Conservation (phyloP, 2,797 vertebrate genomes). For the Pristis pectinata region DNA sequence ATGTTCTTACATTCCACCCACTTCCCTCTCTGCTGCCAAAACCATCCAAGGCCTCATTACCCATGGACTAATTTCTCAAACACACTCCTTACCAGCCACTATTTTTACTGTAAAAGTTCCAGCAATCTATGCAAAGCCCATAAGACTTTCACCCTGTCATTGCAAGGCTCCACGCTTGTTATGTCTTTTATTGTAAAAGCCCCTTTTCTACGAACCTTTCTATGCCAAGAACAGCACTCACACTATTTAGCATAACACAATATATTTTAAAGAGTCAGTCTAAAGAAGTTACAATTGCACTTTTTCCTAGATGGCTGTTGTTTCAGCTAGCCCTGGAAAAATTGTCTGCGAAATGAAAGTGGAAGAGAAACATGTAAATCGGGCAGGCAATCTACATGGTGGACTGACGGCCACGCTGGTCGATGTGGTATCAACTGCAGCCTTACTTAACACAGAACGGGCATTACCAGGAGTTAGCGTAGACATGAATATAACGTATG, state of each 20-base stretch:
- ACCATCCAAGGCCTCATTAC: too few species aligned
- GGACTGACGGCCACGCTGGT: slow-evolving; percentile 85
- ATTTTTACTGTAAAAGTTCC: too few species aligned
- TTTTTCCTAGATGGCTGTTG: slow-evolving; percentile 64
- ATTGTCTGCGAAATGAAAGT: slow-evolving; percentile 86
- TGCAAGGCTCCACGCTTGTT: too few species aligned
- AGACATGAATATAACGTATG: slow-evolving; percentile 95
- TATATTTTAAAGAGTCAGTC: background rate
- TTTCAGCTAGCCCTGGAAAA: slow-evolving; percentile 76
- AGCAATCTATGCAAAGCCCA: too few species aligned
- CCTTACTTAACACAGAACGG: slow-evolving; percentile 74
- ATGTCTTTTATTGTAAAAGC: too few species aligned
- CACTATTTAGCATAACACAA: background rate
- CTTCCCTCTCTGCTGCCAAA: too few species aligned
- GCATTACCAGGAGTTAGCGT: slow-evolving; percentile 81
- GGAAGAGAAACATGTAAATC: slow-evolving; percentile 81
- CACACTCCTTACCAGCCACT: too few species aligned
- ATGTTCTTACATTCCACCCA: too few species aligned
- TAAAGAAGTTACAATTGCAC: slow-evolving; percentile 16
- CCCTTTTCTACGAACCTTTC: too few species aligned
- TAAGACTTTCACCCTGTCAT: too few species aligned
- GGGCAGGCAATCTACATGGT: slow-evolving; percentile 76
- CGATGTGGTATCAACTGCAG: slow-evolving; percentile 76
- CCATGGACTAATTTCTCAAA: too few species aligned
- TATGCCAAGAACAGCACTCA: background rate